Conservation (phyloP, 2,113 vertebrate genomes). For the Miniopterus natalensis region DNA sequence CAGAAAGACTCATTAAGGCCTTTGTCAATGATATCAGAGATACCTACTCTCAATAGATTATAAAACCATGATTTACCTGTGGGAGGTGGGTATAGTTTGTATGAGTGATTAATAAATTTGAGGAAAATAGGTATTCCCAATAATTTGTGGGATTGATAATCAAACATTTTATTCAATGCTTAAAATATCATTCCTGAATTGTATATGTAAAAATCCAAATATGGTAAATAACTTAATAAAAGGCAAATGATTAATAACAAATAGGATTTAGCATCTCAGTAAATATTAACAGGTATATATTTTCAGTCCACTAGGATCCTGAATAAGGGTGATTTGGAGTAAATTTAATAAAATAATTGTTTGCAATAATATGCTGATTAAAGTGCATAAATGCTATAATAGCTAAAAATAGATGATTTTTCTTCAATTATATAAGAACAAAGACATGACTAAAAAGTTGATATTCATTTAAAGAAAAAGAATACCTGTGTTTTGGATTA, state of each 20-base stretch:
- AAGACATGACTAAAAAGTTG: neutral
- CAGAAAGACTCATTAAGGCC: neutral
- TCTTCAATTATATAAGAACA: neutral
- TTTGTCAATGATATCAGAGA: neutral
- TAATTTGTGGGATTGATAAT: neutral
- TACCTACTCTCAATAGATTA: neutral
- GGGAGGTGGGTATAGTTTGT: fast-evolving
- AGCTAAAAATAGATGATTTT: neutral
- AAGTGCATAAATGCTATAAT: neutral
- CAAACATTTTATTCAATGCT: neutral
- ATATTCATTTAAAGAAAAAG: neutral
- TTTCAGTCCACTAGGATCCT: neutral
- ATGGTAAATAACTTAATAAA: neutral
- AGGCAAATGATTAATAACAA: neutral
- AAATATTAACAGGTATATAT: neutral
- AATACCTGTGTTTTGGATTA: neutral
- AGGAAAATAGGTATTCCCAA: neutral
- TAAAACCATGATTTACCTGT: neutral
- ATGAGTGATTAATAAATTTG: neutral
- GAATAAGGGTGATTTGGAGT: neutral
- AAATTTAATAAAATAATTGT: neutral
- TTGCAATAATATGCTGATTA: neutral
- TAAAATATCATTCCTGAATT: neutral
- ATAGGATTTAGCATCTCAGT: neutral
- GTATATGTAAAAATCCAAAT: neutral